Percentiles rank a stretch among this genome's conserved stretches.
phyloP scores from a whole-genome alignment of 2,113 vertebrate genomes.

The Eulemur rufifrons region DNA sequence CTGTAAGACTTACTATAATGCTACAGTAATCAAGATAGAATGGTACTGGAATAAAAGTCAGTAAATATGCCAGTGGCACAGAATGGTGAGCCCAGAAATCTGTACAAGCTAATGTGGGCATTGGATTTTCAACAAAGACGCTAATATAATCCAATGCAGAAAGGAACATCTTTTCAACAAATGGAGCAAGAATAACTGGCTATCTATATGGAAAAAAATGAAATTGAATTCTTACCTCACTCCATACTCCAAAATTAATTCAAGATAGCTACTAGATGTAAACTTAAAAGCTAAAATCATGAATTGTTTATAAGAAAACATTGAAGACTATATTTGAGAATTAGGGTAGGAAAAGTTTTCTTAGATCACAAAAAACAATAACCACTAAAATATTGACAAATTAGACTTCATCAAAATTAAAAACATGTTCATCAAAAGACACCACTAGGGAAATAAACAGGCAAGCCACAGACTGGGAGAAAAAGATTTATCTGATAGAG shows the following conservation, averaged over 20 bases:
- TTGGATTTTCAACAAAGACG: not conserved
- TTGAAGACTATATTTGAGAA: not conserved
- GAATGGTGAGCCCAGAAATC: not conserved
- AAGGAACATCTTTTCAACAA: not conserved
- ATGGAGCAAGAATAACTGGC: not conserved
- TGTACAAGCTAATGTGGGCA: not conserved
- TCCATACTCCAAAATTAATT: not conserved
- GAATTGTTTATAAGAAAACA: not conserved
- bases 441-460: not conserved
- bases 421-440: not conserved
- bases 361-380: not conserved
- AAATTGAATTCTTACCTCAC: not conserved
- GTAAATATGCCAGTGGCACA: not conserved
- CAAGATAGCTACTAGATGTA: not conserved
- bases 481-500: not conserved
- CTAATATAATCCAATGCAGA: not conserved
- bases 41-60: not conserved
- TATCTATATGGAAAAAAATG: not conserved
- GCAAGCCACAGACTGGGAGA: not conserved
- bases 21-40: not conserved
- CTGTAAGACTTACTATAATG: not conserved
- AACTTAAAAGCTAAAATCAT: not conserved
- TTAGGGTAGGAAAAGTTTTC: not conserved
- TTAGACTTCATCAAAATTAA: constrained; percentile 4
- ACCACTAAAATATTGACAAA: not conserved